Evolutionary conservation across 2,888 invertebrate species (phyloP), one percentile per base, ranked within the genome.

Genomic region (Drosophila colorata): DNA sequence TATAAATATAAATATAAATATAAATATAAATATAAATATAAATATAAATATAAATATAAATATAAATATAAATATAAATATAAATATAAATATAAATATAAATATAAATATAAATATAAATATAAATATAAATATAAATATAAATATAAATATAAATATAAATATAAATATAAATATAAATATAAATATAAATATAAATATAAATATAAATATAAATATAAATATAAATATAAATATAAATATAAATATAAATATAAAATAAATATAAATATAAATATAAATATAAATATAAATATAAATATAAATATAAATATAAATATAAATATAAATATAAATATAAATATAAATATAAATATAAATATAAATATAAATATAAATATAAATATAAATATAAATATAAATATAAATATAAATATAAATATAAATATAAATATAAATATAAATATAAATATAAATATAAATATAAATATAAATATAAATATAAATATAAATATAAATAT

Each of bases 51-150:
- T 13, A 18, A 40, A 40, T n/a, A 37, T 11, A n/a, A 1, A 13
- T 2, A 8, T 2, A 51, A 31, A 52, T 31, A 35, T 2, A 6
- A 8, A 23, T n/a, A 48, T 20, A 25, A 0, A 43, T 25, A 25
- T 20, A 41, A 6, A n/a, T 2, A 2, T 2, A 2, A 20, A 20
- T 20, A 20, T 3, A 20, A 2, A 20, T 20, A 20, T 20, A 2
- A 20, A n/a, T 73, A 23, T 0, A 20, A 2, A 11, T 49, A 11
- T 41, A 51, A 35, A 13, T 51, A 44, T 31, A 9, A n/a, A 11
- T 18, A n/a, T 7, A 31, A 33, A 3, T 11, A 13, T 13, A 18
- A 40, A 40, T n/a, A 37, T 11, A n/a, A 1, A 13, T 2, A 8
- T 2, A 51, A 31, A 52, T 31, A 35, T 2, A 6, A 8, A 23